phyloP scores from a whole-genome alignment of 2,113 vertebrate genomes.

The Mesocricetus auratus region DNA sequence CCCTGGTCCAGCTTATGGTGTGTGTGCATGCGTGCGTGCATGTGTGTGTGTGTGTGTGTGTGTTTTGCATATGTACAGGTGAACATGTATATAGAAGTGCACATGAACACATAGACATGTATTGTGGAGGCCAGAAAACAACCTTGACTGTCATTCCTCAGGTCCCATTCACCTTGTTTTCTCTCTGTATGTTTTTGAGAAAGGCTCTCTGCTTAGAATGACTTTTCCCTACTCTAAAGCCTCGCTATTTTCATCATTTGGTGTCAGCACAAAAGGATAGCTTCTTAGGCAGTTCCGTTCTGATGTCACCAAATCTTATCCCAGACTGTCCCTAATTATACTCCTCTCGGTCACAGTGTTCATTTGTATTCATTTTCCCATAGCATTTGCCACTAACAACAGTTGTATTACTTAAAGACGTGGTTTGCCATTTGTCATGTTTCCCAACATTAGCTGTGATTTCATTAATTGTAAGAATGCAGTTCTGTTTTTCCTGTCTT shows the following conservation, averaged over 20 bases:
- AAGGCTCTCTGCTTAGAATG: neutral
- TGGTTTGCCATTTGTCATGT: neutral
- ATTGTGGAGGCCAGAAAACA: neutral
- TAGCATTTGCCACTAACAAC: neutral
- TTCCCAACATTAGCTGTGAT: slow-evolving; percentile 22
- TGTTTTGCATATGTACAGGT: neutral
- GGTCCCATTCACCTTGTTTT: neutral
- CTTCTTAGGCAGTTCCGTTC: neutral
- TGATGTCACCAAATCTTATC: neutral
- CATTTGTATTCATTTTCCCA: neutral
- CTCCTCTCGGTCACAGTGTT: neutral
- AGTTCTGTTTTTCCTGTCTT: neutral
- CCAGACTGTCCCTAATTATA: neutral
- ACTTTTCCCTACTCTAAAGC: too few relatives aligned
- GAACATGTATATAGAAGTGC: neutral
- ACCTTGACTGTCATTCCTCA: neutral
- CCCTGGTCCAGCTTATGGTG: neutral
- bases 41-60: neutral
- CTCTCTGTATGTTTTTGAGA: neutral
- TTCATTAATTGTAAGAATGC: neutral
- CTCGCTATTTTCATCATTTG: neutral
- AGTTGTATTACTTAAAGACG: neutral
- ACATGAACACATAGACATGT: neutral
- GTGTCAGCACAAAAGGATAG: neutral
- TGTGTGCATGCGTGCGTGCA: neutral